Percentiles rank a stretch among this genome's conserved stretches.
phyloP scores from a whole-genome alignment of 2,888 invertebrate genomes.

The Stenolophus ochropezus region DNA sequence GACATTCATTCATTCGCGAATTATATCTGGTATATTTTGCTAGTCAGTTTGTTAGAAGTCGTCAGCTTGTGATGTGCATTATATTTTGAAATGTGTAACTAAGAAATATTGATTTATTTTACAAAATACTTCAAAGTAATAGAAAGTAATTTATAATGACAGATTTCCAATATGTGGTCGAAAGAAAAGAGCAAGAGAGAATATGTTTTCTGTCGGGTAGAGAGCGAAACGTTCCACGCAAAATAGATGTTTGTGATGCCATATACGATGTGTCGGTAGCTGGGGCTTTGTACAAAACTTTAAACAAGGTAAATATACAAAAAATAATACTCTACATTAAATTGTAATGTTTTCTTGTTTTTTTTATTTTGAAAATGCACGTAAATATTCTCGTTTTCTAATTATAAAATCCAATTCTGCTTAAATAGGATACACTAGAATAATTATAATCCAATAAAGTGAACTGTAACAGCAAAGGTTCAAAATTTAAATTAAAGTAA shows the following conservation, averaged over 20 bases:
- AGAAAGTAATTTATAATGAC: background rate
- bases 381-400: too few species aligned
- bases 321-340: background rate
- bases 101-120: background rate
- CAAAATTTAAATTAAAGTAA: too few species aligned
- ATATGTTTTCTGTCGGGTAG: conserved; percentile 69
- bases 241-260: background rate
- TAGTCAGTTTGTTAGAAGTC: background rate
- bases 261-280: conserved; percentile 6
- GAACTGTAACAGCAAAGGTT: too few species aligned
- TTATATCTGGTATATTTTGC: conserved; percentile 1
- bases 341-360: background rate
- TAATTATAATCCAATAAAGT: too few species aligned
- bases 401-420: too few species aligned
- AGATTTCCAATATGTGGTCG: conserved; percentile 71
- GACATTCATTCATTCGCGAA: conserved; percentile 37
- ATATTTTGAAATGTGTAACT: background rate
- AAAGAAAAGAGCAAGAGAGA: conserved; percentile 66
- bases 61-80: background rate
- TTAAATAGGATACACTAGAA: too few species aligned
- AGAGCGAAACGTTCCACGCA: conserved; percentile 54
- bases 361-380: background rate
- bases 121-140: background rate
- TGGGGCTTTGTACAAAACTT: conserved; percentile 63
- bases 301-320: conserved; percentile 66